Evolutionary conservation across 2,113 vertebrate species (phyloP).

Genomic region (Caranx melampygus): DNA sequence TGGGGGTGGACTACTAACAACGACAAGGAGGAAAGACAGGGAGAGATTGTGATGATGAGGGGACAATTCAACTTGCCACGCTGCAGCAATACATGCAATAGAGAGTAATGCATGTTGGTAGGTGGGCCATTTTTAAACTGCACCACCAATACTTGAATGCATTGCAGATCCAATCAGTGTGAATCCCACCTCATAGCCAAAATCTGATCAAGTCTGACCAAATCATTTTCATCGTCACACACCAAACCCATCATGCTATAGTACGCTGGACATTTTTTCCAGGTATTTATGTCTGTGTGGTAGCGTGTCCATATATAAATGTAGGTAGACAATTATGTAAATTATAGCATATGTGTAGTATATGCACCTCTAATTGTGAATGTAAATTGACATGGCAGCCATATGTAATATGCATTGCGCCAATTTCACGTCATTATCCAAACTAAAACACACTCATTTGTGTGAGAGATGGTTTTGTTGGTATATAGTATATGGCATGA

Average conservation of each 20-base stretch:
- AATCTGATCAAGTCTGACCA: background rate
- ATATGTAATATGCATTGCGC: too few relatives aligned
- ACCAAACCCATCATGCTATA: too few relatives aligned
- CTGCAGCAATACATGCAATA: background rate
- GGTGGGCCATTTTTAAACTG: background rate
- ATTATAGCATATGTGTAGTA: background rate
- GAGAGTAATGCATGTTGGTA: background rate
- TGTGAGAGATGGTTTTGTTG: too few relatives aligned
- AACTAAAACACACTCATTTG: too few relatives aligned
- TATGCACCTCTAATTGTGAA: background rate
- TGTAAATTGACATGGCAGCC: too few relatives aligned
- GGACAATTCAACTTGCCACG: background rate
- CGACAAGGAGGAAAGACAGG: background rate
- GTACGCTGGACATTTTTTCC: background rate
- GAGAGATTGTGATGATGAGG: background rate
- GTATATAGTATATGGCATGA: too few relatives aligned
- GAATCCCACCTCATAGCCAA: background rate
- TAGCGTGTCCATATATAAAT: conserved; percentile 1
- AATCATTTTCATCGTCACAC: too few relatives aligned
- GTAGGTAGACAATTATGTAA: conserved; percentile 9
- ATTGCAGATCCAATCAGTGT: background rate
- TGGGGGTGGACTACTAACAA: background rate
- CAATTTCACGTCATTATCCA: too few relatives aligned
- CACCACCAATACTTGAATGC: background rate
- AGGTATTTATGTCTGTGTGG: too few relatives aligned